These are phyloP conservation scores for Acleris cristana DNA, from an alignment of 2,888 invertebrate genomes.

Conservation along the genomic window DNA sequence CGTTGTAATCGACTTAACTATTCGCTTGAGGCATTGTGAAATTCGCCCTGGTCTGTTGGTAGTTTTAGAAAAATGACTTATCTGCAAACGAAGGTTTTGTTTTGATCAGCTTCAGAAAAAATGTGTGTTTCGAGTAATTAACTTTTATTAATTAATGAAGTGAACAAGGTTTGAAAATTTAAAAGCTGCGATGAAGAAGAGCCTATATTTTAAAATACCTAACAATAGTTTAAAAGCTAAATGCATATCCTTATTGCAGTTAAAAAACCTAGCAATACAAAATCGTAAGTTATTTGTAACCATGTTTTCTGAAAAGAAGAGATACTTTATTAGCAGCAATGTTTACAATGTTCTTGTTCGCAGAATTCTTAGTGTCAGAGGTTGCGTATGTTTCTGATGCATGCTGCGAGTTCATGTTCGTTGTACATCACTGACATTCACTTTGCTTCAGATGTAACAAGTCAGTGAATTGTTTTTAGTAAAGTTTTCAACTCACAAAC, in stretches of 20 bases:
- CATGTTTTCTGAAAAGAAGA: neutral
- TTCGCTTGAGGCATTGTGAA: conserved; percentile 37
- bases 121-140: too few species aligned
- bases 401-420: conserved; percentile 19
- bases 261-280: neutral
- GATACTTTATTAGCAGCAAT: neutral
- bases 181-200: too few species aligned
- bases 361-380: conserved; percentile 25
- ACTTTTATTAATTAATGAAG: too few species aligned
- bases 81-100: too few species aligned
- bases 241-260: too few species aligned
- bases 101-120: too few species aligned
- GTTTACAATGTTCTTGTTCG: conserved; percentile 2
- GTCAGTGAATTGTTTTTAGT: too few species aligned
- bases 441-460: neutral
- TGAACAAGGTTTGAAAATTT: too few species aligned
- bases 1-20: conserved; percentile 40
- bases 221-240: too few species aligned
- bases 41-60: conserved; percentile 24
- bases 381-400: conserved; percentile 15
- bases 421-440: conserved; percentile 7
- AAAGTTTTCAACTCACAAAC: too few species aligned
- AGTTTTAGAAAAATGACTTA: neutral
- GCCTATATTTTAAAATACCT: too few species aligned
- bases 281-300: neutral